These are phyloP conservation scores for Euplexia lucipara DNA, from an alignment of 2,888 invertebrate genomes.

Conservation along the genomic window DNA sequence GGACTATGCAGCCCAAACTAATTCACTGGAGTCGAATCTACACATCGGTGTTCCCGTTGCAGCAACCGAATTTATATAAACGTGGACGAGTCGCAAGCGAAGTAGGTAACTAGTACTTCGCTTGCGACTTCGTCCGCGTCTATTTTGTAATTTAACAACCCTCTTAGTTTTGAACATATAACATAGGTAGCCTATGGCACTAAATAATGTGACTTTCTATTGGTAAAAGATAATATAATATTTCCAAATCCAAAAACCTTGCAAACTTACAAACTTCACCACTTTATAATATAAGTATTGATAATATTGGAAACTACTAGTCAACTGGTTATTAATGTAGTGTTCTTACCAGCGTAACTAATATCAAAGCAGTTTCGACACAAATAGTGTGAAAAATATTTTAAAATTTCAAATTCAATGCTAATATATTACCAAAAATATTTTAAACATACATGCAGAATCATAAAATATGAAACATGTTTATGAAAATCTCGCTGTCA, in stretches of 20 bases:
- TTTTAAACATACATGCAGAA: background rate
- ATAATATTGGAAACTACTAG: background rate
- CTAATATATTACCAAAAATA: conserved; percentile 4
- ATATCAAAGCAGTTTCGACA: background rate
- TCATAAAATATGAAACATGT: conserved; percentile 4
- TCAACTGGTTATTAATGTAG: background rate
- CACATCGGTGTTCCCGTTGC: background rate
- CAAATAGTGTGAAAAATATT: background rate
- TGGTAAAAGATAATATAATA: no score
- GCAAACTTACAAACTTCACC: no score
- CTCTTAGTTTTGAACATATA: no score
- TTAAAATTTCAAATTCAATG: background rate
- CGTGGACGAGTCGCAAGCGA: no score
- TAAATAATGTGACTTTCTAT: no score
- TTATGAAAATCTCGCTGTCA: conserved; percentile 31
- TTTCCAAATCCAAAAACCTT: no score
- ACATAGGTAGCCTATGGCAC: no score
- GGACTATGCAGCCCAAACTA: conserved; percentile 6
- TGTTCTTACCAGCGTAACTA: background rate
- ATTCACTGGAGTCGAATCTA: background rate
- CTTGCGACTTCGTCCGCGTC: no score
- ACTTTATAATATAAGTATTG: no score
- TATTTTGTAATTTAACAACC: no score
- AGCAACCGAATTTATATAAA: no score
- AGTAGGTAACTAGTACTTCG: no score